Conservation (phyloP, 2,888 invertebrate species). For the Scelioninae gen. 1 region DNA sequence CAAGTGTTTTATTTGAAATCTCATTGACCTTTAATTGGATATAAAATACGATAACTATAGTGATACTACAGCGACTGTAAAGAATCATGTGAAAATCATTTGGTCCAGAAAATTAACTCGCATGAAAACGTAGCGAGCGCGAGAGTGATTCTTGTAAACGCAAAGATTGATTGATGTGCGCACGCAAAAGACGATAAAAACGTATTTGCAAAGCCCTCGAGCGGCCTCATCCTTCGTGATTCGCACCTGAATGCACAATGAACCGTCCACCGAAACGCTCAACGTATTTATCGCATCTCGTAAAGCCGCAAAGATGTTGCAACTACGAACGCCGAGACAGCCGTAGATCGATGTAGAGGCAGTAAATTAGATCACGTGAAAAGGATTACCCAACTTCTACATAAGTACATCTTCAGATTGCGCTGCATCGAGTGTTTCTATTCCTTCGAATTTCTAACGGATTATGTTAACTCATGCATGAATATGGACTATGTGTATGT, state of each 20-base stretch:
- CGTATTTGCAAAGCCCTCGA: conserved; percentile 55
- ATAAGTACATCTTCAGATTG: conserved; percentile 76
- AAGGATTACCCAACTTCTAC: conserved; percentile 80
- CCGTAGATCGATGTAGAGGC: conserved; percentile 81
- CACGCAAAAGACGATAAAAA: conserved; percentile 58
- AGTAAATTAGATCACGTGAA: conserved; percentile 83
- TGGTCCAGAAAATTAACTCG: too few species aligned
- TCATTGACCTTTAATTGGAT: too few species aligned
- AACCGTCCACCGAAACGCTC: conserved; percentile 67
- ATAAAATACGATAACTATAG: too few species aligned
- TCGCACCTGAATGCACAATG: conserved; percentile 69
- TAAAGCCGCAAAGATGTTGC: conserved; percentile 73
- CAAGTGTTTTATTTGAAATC: too few species aligned
- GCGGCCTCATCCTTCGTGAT: conserved; percentile 57
- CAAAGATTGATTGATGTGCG: conserved; percentile 44
- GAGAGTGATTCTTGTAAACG: conserved; percentile 36
- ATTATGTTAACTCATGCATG: conserved; percentile 62
- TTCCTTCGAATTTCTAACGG: conserved; percentile 74
- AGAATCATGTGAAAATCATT: too few species aligned
- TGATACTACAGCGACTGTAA: too few species aligned
- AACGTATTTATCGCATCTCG: conserved; percentile 75
- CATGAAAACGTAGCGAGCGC: too few species aligned
- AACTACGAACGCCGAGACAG: conserved; percentile 75
- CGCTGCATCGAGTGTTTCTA: conserved; percentile 70
- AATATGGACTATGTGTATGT: conserved; percentile 22